Conservation (phyloP, 2,113 vertebrate species). For the Stomatorhinus ivindoensis region DNA sequence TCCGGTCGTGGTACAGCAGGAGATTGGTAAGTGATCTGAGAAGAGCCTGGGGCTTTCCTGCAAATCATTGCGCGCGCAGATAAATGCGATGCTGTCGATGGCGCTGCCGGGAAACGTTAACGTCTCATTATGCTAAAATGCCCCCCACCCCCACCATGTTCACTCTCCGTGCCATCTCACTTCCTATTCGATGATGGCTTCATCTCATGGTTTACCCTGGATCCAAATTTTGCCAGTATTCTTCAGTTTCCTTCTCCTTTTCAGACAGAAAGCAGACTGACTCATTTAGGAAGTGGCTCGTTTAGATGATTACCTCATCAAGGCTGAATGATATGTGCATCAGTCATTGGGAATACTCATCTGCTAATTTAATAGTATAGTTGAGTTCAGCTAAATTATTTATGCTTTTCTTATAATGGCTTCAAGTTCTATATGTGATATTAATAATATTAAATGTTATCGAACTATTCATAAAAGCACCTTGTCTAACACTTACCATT, state of each 20-base stretch:
- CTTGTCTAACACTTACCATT: background rate
- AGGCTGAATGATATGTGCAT: background rate
- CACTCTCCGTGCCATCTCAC: background rate
- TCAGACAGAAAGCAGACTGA: background rate
- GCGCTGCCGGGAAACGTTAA: slow-evolving; percentile 21
- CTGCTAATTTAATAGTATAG: background rate
- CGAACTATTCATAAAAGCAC: background rate
- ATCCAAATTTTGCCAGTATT: background rate
- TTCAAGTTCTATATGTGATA: background rate
- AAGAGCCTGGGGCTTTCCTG: slow-evolving; percentile 26
- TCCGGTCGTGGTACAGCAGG: slow-evolving; percentile 30
- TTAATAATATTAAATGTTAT: background rate
- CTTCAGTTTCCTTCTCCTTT: background rate
- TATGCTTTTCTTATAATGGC: background rate
- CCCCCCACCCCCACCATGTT: background rate
- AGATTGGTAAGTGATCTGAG: slow-evolving; percentile 36
- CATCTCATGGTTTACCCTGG: background rate
- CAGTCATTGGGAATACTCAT: background rate
- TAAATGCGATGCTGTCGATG: slow-evolving; percentile 35
- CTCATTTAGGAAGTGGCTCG: background rate
- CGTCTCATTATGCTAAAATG: slow-evolving; percentile 40
- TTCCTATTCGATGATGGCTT: background rate
- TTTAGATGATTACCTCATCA: background rate
- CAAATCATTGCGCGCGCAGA: slow-evolving; percentile 37
- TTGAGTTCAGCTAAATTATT: background rate